These are phyloP conservation scores for Chrysodeixis includens DNA, from an alignment of 2,888 invertebrate genomes.

Conservation along the genomic window DNA sequence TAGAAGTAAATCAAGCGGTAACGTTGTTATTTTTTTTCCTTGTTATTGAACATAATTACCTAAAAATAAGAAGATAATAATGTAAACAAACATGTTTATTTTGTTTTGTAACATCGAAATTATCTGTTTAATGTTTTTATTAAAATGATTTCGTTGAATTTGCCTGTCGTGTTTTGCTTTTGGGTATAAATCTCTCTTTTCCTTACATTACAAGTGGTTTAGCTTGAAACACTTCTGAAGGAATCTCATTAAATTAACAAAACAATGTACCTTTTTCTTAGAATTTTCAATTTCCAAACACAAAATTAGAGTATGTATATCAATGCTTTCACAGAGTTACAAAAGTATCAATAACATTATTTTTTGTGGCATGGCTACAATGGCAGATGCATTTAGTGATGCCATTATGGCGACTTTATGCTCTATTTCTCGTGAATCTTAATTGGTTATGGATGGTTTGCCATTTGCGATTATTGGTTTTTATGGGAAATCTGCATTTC, in stretches of 20 bases:
- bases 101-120: background rate
- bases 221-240: too few relatives aligned
- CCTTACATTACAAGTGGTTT: too few relatives aligned
- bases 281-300: too few relatives aligned
- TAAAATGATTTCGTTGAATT: too few relatives aligned
- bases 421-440: slow-evolving; percentile 61
- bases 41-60: background rate
- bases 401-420: slow-evolving; percentile 62
- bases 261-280: too few relatives aligned
- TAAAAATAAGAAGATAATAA: background rate
- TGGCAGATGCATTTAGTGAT: slow-evolving; percentile 48
- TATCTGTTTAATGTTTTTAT: background rate
- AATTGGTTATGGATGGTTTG: slow-evolving; percentile 61
- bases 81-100: background rate
- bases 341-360: slow-evolving; percentile 12
- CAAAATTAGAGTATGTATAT: background rate
- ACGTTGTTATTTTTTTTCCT: background rate
- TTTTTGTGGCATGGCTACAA: slow-evolving; percentile 35
- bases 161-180: too few relatives aligned
- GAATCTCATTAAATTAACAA: too few relatives aligned
- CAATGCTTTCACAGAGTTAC: background rate
- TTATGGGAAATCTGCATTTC: slow-evolving; percentile 17
- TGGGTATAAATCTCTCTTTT: too few relatives aligned
- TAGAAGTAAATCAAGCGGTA: background rate
- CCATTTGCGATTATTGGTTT: slow-evolving; percentile 48